These are phyloP conservation scores for Protaetia brevitarsis DNA, from an alignment of 1,140 invertebrate species.

Conservation along the genomic window DNA sequence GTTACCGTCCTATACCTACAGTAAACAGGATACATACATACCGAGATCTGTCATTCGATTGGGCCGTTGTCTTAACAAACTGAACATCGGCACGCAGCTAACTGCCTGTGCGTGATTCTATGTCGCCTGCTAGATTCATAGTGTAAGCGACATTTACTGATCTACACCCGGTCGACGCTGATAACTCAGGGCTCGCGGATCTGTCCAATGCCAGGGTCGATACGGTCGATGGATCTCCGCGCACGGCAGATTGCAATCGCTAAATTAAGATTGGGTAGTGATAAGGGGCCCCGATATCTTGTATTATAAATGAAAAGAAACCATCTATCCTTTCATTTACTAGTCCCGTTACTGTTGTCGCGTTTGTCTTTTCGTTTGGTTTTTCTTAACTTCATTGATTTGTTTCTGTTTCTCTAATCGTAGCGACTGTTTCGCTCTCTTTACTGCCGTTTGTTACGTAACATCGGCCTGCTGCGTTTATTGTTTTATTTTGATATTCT, in stretches of 20 bases:
- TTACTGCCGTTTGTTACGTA: neutral
- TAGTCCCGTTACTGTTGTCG: neutral
- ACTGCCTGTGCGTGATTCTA: constrained; percentile 39
- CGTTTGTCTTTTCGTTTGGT: neutral
- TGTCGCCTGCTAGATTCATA: constrained; percentile 36
- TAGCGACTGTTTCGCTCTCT: neutral
- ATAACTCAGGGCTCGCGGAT: constrained; percentile 29
- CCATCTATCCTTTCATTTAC: constrained; percentile 16
- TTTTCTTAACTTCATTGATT: neutral
- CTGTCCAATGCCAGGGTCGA: constrained; percentile 25
- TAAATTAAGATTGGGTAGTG: constrained; percentile 31
- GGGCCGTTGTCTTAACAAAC: constrained; percentile 35
- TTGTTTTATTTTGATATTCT: neutral
- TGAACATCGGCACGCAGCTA: constrained; percentile 40
- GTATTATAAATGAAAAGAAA: neutral
- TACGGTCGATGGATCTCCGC: constrained; percentile 31
- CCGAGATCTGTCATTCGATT: constrained; percentile 35
- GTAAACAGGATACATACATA: constrained; percentile 33
- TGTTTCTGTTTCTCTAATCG: neutral
- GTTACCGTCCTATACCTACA: neutral
- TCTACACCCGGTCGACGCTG: constrained; percentile 22
- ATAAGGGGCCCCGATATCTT: neutral
- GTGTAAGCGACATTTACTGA: constrained; percentile 29
- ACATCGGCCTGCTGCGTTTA: neutral
- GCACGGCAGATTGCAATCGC: constrained; percentile 30